Evolutionary conservation across 1,140 invertebrate species (phyloP).

Genomic region (Leptestheria dahalacensis): DNA sequence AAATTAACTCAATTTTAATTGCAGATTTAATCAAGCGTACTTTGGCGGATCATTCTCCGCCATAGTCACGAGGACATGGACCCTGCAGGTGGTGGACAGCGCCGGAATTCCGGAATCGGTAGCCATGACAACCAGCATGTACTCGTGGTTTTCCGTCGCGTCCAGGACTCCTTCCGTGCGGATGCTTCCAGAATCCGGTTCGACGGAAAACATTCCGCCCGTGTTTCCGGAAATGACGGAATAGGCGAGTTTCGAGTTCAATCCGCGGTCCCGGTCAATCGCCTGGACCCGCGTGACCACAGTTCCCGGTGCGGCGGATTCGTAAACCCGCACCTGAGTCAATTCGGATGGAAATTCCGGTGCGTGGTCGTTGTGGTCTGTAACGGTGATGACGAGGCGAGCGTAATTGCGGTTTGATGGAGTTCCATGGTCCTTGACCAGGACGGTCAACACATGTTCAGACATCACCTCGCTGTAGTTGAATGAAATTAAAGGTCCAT

Average conservation of each 20-base stretch:
- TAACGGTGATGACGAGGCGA: slow-evolving; percentile 59
- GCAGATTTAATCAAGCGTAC: slow-evolving; percentile 21
- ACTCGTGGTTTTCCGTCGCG: slow-evolving; percentile 47
- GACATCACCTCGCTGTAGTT: slow-evolving; percentile 49
- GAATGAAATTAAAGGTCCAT: neutral
- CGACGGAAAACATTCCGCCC: slow-evolving; percentile 64
- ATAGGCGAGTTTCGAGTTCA: slow-evolving; percentile 62
- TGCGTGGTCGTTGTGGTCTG: slow-evolving; percentile 77
- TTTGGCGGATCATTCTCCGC: slow-evolving; percentile 74
- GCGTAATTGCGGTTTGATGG: slow-evolving; percentile 74
- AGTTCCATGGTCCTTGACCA: slow-evolving; percentile 76
- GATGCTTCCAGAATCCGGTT: slow-evolving; percentile 57
- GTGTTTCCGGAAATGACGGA: slow-evolving; percentile 70
- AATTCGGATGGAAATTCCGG: slow-evolving; percentile 62
- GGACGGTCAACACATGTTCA: slow-evolving; percentile 71
- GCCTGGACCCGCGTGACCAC: slow-evolving; percentile 55
- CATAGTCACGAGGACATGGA: slow-evolving; percentile 73
- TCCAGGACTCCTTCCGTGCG: slow-evolving; percentile 56
- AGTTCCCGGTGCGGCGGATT: slow-evolving; percentile 54
- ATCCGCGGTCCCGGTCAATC: slow-evolving; percentile 62
- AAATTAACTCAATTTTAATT: no score
- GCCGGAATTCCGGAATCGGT: slow-evolving; percentile 60
- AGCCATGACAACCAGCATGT: slow-evolving; percentile 66
- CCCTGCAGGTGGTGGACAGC: slow-evolving; percentile 55
- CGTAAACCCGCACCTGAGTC: slow-evolving; percentile 55